Percentiles rank a stretch among this genome's conserved stretches.
These are phyloP conservation scores for Haliclona indistincta DNA, from an alignment of 37 sponge, comb jelly and placozoan genomes.

Conservation along the genomic window DNA sequence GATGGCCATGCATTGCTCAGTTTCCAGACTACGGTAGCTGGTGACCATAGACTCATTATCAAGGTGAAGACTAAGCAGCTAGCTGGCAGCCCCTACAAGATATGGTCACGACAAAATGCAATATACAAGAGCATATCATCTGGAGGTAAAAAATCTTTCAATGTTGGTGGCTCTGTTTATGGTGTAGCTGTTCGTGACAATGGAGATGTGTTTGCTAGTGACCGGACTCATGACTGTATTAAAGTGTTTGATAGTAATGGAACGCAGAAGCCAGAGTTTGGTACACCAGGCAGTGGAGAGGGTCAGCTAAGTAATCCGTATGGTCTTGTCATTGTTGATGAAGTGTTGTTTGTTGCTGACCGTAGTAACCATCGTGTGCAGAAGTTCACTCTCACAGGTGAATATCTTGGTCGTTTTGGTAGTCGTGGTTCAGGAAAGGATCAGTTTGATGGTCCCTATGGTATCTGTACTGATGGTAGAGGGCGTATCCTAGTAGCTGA, in stretches of 20 bases:
- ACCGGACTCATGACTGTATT: conserved; percentile 8
- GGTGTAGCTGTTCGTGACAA: conserved; percentile 36
- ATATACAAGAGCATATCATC: too few relatives aligned
- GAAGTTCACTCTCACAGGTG: conserved; percentile 19
- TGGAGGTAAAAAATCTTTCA: too few relatives aligned
- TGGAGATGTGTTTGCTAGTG: conserved; percentile 23
- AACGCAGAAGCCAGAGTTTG: conserved; percentile 1
- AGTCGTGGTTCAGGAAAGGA: too few relatives aligned
- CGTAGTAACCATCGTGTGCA: conserved; percentile 29
- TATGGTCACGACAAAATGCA: too few relatives aligned
- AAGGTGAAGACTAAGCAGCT: too few relatives aligned
- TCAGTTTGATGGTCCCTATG: too few relatives aligned
- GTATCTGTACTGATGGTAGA: too few relatives aligned
- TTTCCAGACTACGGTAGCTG: too few relatives aligned
- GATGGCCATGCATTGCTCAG: too few relatives aligned
- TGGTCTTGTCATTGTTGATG: conserved; percentile 34
- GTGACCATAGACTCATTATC: too few relatives aligned
- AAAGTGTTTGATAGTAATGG: conserved; percentile 22
- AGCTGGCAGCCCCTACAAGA: too few relatives aligned
- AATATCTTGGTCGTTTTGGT: conserved; percentile 43
- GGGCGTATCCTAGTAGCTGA: conserved; percentile 35
- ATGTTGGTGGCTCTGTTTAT: background rate
- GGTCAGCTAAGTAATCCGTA: conserved; percentile 42
- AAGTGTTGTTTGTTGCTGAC: conserved; percentile 46
- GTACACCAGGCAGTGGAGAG: conserved; percentile 22